These are phyloP conservation scores for Hypolimnas misippus DNA, from an alignment of 2,888 invertebrate species.

Conservation along the genomic window DNA sequence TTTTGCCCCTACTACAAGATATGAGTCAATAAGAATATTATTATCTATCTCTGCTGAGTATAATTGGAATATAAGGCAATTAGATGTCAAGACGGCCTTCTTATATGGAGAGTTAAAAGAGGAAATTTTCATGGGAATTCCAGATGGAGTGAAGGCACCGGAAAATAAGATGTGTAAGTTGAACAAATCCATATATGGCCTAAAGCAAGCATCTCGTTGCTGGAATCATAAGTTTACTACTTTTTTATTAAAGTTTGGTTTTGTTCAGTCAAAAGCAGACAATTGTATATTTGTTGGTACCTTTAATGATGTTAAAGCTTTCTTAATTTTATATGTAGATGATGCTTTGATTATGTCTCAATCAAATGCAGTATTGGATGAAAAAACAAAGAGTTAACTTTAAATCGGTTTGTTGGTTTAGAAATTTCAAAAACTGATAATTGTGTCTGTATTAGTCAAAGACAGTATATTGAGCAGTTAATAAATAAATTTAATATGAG, in stretches of 20 bases:
- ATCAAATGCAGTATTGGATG: too few relatives aligned
- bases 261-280: not conserved
- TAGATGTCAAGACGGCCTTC: slow-evolving; percentile 11
- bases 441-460: too few relatives aligned
- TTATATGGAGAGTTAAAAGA: slow-evolving; percentile 22
- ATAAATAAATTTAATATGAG: too few relatives aligned
- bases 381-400: too few relatives aligned
- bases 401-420: too few relatives aligned
- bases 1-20: slow-evolving; percentile 27
- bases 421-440: too few relatives aligned
- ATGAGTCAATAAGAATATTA: slow-evolving; percentile 30
- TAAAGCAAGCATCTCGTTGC: slow-evolving; percentile 21
- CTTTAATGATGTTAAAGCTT: too few relatives aligned
- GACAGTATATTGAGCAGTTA: too few relatives aligned
- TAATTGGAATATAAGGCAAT: slow-evolving; percentile 20
- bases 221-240: slow-evolving; percentile 21
- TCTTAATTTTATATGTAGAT: too few relatives aligned
- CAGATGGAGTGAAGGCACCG: slow-evolving; percentile 22
- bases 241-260: slow-evolving; percentile 3
- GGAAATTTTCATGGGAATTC: slow-evolving; percentile 17
- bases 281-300: too few relatives aligned
- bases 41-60: slow-evolving; percentile 20
- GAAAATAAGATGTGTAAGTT: slow-evolving; percentile 36
- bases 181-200: slow-evolving; percentile 13
- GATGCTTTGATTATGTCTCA: too few relatives aligned